A percentile compares a stretch with the other conserved stretches of the same genome.
These are phyloP conservation scores for Anguilla megastoma DNA, from an alignment of 2,797 vertebrate species.

Conservation along the genomic window DNA sequence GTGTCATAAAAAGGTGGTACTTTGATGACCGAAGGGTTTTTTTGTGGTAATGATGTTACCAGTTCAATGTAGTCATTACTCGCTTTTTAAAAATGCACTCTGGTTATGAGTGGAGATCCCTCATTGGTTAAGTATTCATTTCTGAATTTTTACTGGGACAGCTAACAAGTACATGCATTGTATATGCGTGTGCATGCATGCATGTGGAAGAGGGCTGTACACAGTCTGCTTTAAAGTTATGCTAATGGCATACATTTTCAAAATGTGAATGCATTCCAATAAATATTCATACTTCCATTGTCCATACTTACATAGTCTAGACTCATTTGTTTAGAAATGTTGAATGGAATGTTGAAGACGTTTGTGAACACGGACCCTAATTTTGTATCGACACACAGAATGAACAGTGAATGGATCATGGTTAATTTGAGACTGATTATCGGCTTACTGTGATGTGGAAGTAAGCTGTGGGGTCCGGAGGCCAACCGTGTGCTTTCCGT, in stretches of 20 bases:
- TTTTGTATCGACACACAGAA: neutral
- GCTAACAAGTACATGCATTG: neutral
- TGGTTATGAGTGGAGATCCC: neutral
- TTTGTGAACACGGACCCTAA: neutral
- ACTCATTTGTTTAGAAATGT: conserved; percentile 1
- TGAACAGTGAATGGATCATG: neutral
- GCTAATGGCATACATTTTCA: neutral
- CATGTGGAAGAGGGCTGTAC: neutral
- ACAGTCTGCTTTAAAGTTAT: neutral
- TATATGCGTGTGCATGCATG: neutral
- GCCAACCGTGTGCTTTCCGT: neutral
- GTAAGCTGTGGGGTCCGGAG: neutral
- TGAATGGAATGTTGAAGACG: neutral
- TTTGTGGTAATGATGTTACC: neutral
- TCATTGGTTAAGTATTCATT: neutral
- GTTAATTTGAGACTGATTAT: neutral
- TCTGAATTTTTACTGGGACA: neutral
- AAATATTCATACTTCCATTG: neutral
- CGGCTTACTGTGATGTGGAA: neutral
- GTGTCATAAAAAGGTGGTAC: neutral
- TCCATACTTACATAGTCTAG: neutral
- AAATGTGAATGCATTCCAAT: neutral
- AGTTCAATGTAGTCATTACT: neutral
- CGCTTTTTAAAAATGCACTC: neutral
- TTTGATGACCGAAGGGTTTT: neutral